Evolutionary conservation across 1,140 invertebrate species (phyloP).

Genomic region (Drosophila kepulauana): DNA sequence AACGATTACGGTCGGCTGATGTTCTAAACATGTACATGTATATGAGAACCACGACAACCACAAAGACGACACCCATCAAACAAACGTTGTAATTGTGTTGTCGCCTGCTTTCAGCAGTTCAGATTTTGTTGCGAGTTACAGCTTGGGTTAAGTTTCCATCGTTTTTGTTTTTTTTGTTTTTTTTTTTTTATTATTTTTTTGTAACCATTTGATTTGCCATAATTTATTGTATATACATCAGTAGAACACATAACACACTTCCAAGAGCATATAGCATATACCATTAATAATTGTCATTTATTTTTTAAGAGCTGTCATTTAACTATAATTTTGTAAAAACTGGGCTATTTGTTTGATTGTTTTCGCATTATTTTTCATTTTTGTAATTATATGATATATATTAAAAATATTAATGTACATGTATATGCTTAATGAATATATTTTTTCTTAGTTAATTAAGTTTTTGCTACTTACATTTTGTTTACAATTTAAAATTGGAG

Average conservation of each 20-base stretch:
- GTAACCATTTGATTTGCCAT: constrained; percentile 72
- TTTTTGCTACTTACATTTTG: constrained; percentile 69
- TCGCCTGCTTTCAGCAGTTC: not conserved
- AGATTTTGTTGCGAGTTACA: constrained; percentile 34
- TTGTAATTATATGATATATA: constrained; percentile 40
- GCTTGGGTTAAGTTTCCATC: constrained; percentile 30
- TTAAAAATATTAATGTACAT: constrained; percentile 35
- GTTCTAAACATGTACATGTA: constrained; percentile 46
- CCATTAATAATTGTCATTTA: constrained; percentile 70
- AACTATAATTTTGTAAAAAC: constrained; percentile 77
- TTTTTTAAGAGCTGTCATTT: constrained; percentile 50
- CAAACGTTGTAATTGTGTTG: constrained; percentile 8
- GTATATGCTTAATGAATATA: constrained; percentile 43
- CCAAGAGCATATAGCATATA: constrained; percentile 34
- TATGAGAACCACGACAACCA: constrained; percentile 17
- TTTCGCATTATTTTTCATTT: constrained; percentile 27
- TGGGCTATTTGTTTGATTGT: constrained; percentile 61
- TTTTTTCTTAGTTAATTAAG: constrained; percentile 66
- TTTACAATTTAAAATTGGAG: constrained; percentile 80
- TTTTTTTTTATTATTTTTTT: not conserved
- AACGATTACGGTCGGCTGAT: constrained; percentile 78
- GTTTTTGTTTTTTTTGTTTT: not conserved
- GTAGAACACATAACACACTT: constrained; percentile 35
- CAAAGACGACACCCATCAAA: constrained; percentile 1
- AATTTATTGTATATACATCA: constrained; percentile 76